A percentile compares a stretch with the other conserved stretches of the same genome.
Conservation (phyloP, 2,888 invertebrate genomes). For the Tortricodes alternella region DNA sequence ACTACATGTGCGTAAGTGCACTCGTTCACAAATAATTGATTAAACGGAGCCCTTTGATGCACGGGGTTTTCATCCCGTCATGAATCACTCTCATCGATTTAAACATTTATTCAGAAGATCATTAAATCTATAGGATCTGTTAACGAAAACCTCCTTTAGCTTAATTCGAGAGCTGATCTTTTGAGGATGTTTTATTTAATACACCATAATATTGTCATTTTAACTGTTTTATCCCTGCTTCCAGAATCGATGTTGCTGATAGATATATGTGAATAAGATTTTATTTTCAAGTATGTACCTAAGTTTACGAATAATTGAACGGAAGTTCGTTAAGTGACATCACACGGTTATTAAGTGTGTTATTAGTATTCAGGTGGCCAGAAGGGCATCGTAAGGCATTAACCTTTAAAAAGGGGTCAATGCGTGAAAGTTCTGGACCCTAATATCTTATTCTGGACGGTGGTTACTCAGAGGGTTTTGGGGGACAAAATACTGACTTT, state of each 20-base stretch:
- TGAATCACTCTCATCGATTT: neutral
- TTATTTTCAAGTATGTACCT: too few species aligned
- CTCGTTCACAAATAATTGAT: slow-evolving; percentile 23
- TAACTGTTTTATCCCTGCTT: too few species aligned
- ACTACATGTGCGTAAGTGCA: slow-evolving; percentile 16
- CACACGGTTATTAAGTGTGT: slow-evolving; percentile 36
- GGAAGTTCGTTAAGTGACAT: neutral
- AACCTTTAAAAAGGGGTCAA: slow-evolving; percentile 81
- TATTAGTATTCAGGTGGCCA: slow-evolving; percentile 75
- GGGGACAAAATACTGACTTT: slow-evolving; percentile 63
- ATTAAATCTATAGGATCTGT: too few species aligned
- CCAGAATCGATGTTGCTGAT: too few species aligned
- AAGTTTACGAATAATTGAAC: too few species aligned
- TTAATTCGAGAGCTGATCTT: too few species aligned
- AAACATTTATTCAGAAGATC: slow-evolving; percentile 8
- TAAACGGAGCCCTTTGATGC: slow-evolving; percentile 17
- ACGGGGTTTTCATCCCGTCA: slow-evolving; percentile 9
- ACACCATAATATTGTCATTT: too few species aligned
- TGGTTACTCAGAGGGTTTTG: slow-evolving; percentile 63
- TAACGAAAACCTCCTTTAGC: too few species aligned
- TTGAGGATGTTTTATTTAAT: too few species aligned
- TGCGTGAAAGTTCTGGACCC: slow-evolving; percentile 75
- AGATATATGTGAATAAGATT: too few species aligned
- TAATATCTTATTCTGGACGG: slow-evolving; percentile 75
- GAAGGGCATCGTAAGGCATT: slow-evolving; percentile 64